Evolutionary conservation across 1,140 invertebrate species (phyloP).

Genomic region (Orussus abietinus): DNA sequence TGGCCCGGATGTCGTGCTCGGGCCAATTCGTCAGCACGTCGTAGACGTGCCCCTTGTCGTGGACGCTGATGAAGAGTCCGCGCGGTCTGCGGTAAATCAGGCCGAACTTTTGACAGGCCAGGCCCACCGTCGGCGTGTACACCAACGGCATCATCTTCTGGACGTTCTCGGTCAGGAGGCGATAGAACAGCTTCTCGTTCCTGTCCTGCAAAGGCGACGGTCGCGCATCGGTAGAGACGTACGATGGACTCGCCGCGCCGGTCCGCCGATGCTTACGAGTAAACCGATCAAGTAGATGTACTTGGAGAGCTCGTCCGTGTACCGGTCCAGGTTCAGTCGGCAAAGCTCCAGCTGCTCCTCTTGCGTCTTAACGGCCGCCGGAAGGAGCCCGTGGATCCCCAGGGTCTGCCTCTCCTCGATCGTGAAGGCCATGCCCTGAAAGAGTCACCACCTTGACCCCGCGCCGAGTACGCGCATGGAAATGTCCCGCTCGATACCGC

Average conservation of each 20-base stretch:
- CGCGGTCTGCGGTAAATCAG: conserved; percentile 85
- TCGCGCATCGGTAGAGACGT: too few relatives aligned
- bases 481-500: too few relatives aligned
- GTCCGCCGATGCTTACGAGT: conserved; percentile 61
- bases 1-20: conserved; percentile 80
- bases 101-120: conserved; percentile 96
- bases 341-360: conserved; percentile 79
- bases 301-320: conserved; percentile 72
- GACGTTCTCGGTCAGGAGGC: conserved; percentile 84
- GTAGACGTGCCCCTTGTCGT: conserved; percentile 90
- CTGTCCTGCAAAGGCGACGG: conserved; percentile 68
- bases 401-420: conserved; percentile 78
- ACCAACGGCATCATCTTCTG: conserved; percentile 86
- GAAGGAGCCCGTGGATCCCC: conserved; percentile 81
- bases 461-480: too few relatives aligned
- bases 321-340: conserved; percentile 65
- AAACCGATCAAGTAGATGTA: conserved; percentile 76
- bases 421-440: conserved; percentile 80
- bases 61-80: conserved; percentile 94
- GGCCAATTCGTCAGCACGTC: conserved; percentile 85
- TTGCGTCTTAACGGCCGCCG: conserved; percentile 73
- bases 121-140: conserved; percentile 89
- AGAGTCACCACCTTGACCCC: too few relatives aligned
- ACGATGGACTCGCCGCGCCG: too few relatives aligned
- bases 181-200: conserved; percentile 91